Evolutionary conservation across 64 coral and sea anemone genomes (phyloP), one percentile per base, ranked within the genome.

Genomic region (Astreopora myriophthalma): DNA sequence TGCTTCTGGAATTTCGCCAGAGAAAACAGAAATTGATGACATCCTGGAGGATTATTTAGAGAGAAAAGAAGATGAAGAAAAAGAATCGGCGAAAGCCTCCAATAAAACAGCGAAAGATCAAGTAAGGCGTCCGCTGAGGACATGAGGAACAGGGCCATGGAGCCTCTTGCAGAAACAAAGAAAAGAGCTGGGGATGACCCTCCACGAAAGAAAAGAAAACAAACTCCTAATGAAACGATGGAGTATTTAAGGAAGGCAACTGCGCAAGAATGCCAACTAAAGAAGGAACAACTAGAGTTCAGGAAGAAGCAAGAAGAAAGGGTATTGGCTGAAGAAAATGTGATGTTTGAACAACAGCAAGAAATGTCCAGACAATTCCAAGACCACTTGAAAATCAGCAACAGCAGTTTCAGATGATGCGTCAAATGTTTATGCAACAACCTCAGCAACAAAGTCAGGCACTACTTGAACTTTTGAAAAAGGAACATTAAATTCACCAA

Each of bases 381-480:
- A 82, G 19, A 82, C 79, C 29, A 61, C 29, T 83, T 25, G 65
- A 65, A 31, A 85, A 44, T 85, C 80, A 85, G 46, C 80, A 85
- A 85, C 14, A 88, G 44, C 86, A 88, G 51, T 88, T 88, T 75
- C 27, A 75, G 51, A 88, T 42, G 51, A 88, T 88, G 86, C 67
- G 48, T 88, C 85, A 71, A 25, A 87, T 87, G 85, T 73, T 87
- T 23, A 87, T 73, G 85, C 67, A 87, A 73, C 66, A 87, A 72
- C 85, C 44, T 29, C 65, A 87, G 71, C 44, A 34, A 13, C 69
- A 88, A 75, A 74, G 69, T 42, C 69, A 75, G 30, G 70, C 71
- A 23, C 46, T 88, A 8, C 86, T 75, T 88, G 71, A 88, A 88
- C 86, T 88, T 75, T 75, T 88, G 71, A 88, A 88, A 88, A 75